Percentiles rank a stretch among this genome's conserved stretches.
Conservation (phyloP, 2,797 vertebrate genomes). For the Oophaga sylvatica region DNA sequence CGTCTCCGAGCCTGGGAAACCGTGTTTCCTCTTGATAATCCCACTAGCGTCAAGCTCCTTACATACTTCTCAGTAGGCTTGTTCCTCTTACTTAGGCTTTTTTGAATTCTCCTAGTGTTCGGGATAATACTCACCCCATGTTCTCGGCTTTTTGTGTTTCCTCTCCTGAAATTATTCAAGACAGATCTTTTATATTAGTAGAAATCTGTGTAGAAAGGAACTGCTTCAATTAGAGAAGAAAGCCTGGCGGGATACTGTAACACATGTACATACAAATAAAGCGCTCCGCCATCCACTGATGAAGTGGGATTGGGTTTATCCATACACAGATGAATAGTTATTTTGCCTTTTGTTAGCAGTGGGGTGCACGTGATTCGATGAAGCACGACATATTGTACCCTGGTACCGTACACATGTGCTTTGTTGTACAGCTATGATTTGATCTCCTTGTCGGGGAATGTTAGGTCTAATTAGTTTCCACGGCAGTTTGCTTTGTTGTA, state of each 20-base stretch:
- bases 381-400: background rate
- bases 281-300: background rate
- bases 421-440: slow-evolving; percentile 21
- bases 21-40: background rate
- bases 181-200: slow-evolving; percentile 33
- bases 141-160: slow-evolving; percentile 23
- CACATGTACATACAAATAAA: slow-evolving; percentile 29
- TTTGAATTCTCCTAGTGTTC: slow-evolving; percentile 27
- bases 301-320: background rate
- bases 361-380: background rate
- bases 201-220: slow-evolving; percentile 34
- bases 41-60: slow-evolving; percentile 9
- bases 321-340: background rate
- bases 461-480: slow-evolving; percentile 15
- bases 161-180: slow-evolving; percentile 31
- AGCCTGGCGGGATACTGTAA: slow-evolving; percentile 34
- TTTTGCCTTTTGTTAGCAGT: background rate
- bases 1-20: background rate
- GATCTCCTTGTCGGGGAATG: slow-evolving; percentile 24
- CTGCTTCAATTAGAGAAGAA: slow-evolving; percentile 46
- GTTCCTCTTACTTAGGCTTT: slow-evolving; percentile 18
- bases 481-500: slow-evolving; percentile 20
- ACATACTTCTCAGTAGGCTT: slow-evolving; percentile 14
- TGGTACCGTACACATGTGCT: slow-evolving; percentile 14
- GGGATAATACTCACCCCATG: slow-evolving; percentile 35